Percentiles rank a stretch among this genome's conserved stretches.
phyloP scores from a whole-genome alignment of 64 coral and sea anemone genomes.

The Stichodactyla helianthus region DNA sequence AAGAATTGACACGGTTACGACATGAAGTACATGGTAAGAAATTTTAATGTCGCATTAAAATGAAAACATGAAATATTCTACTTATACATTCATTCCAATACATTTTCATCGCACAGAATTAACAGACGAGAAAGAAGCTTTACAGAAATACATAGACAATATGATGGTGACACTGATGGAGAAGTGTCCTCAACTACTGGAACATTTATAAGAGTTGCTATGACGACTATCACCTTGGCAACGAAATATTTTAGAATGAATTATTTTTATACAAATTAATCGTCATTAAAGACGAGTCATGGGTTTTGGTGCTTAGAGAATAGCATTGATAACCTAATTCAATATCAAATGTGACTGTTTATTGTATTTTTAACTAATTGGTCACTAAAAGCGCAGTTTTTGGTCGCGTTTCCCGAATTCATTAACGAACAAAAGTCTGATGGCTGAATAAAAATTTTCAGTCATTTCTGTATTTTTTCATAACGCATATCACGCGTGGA shows the following conservation, averaged over 20 bases:
- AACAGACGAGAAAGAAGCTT: conserved; percentile 35
- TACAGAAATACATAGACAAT: conserved; percentile 51
- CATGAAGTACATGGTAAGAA: conserved; percentile 44
- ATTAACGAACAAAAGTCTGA: too few species aligned
- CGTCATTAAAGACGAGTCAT: neutral
- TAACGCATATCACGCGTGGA: too few species aligned
- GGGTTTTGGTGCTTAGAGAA: too few species aligned
- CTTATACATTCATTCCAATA: too few species aligned
- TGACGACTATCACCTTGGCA: neutral
- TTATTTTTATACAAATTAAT: conserved; percentile 4
- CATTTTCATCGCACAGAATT: conserved; percentile 11
- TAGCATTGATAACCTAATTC: too few species aligned
- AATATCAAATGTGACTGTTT: too few species aligned
- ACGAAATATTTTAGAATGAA: neutral
- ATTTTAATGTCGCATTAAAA: too few species aligned
- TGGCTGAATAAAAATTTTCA: too few species aligned
- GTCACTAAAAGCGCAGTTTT: too few species aligned
- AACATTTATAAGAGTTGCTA: conserved; percentile 16
- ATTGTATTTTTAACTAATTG: too few species aligned
- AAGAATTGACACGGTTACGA: conserved; percentile 48
- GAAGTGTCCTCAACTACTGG: conserved; percentile 41
- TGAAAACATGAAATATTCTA: neutral
- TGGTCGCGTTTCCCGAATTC: too few species aligned
- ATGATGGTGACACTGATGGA: conserved; percentile 54
- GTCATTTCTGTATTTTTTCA: too few species aligned